Conservation (phyloP, 2,797 vertebrate species). For the Microtus obscurus region DNA sequence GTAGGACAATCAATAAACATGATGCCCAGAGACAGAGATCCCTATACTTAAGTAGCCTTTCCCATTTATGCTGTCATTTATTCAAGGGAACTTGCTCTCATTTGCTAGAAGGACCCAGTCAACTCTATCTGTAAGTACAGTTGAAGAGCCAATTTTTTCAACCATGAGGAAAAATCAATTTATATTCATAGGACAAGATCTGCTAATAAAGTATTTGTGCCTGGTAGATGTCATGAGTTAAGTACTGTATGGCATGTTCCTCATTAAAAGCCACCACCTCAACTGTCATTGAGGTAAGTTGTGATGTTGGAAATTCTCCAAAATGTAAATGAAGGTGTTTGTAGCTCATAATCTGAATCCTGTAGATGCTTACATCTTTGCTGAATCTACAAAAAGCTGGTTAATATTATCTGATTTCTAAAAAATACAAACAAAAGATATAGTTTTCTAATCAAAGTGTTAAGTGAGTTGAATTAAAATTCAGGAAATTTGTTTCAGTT, state of each 20-base stretch:
- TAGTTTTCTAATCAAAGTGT: background rate
- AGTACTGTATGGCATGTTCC: constrained; percentile 69
- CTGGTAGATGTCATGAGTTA: constrained; percentile 77
- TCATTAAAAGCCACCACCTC: constrained; percentile 79
- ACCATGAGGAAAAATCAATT: constrained; percentile 77
- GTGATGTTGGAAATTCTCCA: constrained; percentile 74
- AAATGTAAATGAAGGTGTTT: constrained; percentile 62
- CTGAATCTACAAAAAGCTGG: constrained; percentile 67
- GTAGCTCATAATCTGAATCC: constrained; percentile 15
- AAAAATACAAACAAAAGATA: background rate
- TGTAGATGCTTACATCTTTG: constrained; percentile 53
- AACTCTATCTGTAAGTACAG: constrained; percentile 74
- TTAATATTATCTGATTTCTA: constrained; percentile 18
- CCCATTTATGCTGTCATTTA: constrained; percentile 76
- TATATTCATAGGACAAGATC: constrained; percentile 74
- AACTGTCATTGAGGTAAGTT: constrained; percentile 78
- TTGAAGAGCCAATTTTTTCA: constrained; percentile 73
- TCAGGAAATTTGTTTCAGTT: background rate
- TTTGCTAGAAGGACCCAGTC: constrained; percentile 76
- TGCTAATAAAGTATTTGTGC: constrained; percentile 81
- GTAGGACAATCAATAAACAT: constrained; percentile 80
- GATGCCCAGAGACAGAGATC: constrained; percentile 74
- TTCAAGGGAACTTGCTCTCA: constrained; percentile 68
- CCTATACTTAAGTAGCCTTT: constrained; percentile 77
- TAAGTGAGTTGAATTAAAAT: constrained; percentile 1